Percentiles rank a stretch among this genome's conserved stretches.
phyloP scores from a whole-genome alignment of 2,797 vertebrate species.

The Salarias fasciatus region DNA sequence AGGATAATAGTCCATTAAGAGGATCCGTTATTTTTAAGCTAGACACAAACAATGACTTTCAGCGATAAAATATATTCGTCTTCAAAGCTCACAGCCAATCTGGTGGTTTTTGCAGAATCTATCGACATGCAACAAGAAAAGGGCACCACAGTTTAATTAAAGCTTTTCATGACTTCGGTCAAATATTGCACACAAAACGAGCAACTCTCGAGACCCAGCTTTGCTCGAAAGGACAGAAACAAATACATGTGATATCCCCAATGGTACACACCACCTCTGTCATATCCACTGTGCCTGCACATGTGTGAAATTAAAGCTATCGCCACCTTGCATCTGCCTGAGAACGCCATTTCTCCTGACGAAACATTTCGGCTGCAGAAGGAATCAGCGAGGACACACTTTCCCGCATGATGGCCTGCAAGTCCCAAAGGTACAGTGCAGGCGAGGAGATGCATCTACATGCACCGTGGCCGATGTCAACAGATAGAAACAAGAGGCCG shows the following conservation, averaged over 20 bases:
- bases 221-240: conserved; percentile 54
- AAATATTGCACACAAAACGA: conserved; percentile 31
- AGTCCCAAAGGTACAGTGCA: conserved; percentile 64
- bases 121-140: too few relatives aligned
- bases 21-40: too few relatives aligned
- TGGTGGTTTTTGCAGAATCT: too few relatives aligned
- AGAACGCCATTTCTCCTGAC: conserved; percentile 72
- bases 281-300: conserved; percentile 71
- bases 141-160: too few relatives aligned
- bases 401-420: conserved; percentile 64
- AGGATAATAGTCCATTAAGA: too few relatives aligned
- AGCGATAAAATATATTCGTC: too few relatives aligned
- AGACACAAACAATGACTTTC: too few relatives aligned
- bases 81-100: too few relatives aligned
- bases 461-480: conserved; percentile 46
- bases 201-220: conserved; percentile 30
- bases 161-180: conserved; percentile 20
- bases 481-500: conserved; percentile 32
- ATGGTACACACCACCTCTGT: conserved; percentile 47
- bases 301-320: conserved; percentile 84
- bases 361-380: conserved; percentile 63
- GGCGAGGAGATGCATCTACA: conserved; percentile 65
- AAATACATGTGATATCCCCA: conserved; percentile 65
- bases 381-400: conserved; percentile 65
- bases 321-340: conserved; percentile 71